These are phyloP conservation scores for Urocyon cinereoargenteus DNA, from an alignment of 2,797 vertebrate species.

Conservation along the genomic window DNA sequence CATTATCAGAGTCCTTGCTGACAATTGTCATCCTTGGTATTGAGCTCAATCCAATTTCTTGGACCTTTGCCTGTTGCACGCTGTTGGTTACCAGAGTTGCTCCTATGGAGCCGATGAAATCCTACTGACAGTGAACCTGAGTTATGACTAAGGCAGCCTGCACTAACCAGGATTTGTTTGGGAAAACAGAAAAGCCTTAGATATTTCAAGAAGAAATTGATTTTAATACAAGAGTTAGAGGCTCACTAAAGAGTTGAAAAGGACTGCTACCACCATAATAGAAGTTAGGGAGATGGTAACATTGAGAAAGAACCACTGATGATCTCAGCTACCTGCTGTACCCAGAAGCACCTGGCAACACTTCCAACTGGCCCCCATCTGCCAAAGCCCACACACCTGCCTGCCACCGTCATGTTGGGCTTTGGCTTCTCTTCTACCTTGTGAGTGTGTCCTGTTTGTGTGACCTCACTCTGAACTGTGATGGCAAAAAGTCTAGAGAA, in stretches of 20 bases:
- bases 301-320: neutral
- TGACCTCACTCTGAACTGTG: neutral
- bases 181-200: constrained; percentile 27
- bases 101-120: neutral
- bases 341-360: neutral
- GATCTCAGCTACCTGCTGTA: neutral
- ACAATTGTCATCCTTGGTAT: neutral
- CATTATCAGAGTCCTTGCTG: neutral
- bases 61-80: neutral
- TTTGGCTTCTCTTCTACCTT: neutral
- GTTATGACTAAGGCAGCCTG: constrained; percentile 30
- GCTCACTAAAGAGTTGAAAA: constrained; percentile 40
- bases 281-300: constrained; percentile 15
- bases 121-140: neutral
- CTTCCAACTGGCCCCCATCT: neutral
- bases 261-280: neutral
- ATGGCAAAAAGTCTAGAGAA: neutral
- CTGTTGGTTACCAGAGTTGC: neutral
- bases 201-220: constrained; percentile 39
- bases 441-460: neutral
- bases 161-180: neutral
- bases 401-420: neutral
- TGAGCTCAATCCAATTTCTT: neutral
- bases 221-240: neutral
- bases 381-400: neutral